Base-by-base conservation (phyloP, 2,113 vertebrate genomes). In the Argyrosomus japonicus region DNA sequence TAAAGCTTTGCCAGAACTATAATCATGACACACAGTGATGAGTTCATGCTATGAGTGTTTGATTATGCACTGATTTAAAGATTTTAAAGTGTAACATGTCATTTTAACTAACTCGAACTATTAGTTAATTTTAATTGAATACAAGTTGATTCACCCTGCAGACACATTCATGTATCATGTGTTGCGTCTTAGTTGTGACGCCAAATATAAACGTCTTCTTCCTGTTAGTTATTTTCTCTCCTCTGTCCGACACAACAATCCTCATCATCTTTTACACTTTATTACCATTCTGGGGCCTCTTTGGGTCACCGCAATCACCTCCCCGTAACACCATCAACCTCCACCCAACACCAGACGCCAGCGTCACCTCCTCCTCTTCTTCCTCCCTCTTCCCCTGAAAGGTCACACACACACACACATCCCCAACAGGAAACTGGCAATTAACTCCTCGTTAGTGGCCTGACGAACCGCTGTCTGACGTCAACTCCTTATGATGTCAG, bases 401-500 rank as follows among this genome's bases (percentile, higher is more conserved):
- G 48, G 29, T 69, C 82, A 18, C 67, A 62, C 79, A 40, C 36
- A 36, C 32, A 36, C 36, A 40, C 36, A 40, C 36, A 8, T 1
- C 7, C 68, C 75, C 43, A 21, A 53, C 75, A 82, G 88, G 82
- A 91, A 90, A 72, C 80, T 58, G 68, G 48, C 78, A 86, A 86
- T 92, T 93, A 89, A 68, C 87, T 87, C 84, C 87, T 92, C 58
- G 12, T 92, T 87, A 87, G 86, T 53, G 65, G 75, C 45, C 75
- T 62, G 57, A 83, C 18, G 27, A 69, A 56, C 47, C 25, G 23
- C 81, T 73, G 5, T 65, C 43, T 86, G 80, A 87, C 79, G 74
- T 91, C 88, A 89, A 0, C 75, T n/a, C 71, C 32, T 58, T 1
- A 23, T 87, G 79, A 84, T 77, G 77, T 87, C 75, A 83, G 53